Evolutionary conservation across 2,888 invertebrate genomes (phyloP), one percentile per base, ranked within the genome.

Genomic region (Tuberolachnus salignus): DNA sequence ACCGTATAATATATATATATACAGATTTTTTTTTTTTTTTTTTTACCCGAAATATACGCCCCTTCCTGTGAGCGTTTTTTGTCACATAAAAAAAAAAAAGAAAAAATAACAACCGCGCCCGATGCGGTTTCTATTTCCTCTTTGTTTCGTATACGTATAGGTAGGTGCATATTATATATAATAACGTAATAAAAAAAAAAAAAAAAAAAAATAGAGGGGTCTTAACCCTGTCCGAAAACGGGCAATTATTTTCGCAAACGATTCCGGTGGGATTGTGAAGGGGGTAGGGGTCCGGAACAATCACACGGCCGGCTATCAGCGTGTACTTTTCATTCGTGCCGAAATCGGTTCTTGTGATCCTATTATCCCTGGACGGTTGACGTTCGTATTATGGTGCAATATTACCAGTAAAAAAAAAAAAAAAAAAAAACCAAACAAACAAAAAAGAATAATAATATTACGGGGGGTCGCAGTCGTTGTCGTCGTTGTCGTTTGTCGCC

Each of bases 331-430:
- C 46, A 57, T 75, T 66, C 46, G 46, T 26, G 55, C 66, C 74
- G 23, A 75, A 75, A 66, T 75, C 75, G 75, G 75, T 55, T 46
- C 66, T 75, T 74, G 64, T 74, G 74, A 74, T 74, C 64, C 64
- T 46, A 66, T 75, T 64, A 63, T 64, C 51, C 63, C 53, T n/a
- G 63, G 53, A 53, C 63, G 63, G 63, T 73, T 66, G 66, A 75
- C 75, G 75, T 75, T 66, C 75, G 10, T 51, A 75, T 75, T 75
- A 75, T 57, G 75, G 75, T 75, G 75, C 66, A 75, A 75, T 57
- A 55, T 75, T 75, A 75, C 66, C 21, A 14, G n/a, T n/a, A n/a
- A n/a, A n/a, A n/a, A n/a, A n/a, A n/a, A n/a, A n/a, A n/a, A n/a
- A n/a, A n/a, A n/a, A n/a, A n/a, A n/a, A n/a, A n/a, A n/a, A n/a